Percentiles rank a stretch among this genome's conserved stretches.
Evolutionary conservation across 2,888 invertebrate genomes (phyloP).

Genomic region (Uropetala carovei): DNA sequence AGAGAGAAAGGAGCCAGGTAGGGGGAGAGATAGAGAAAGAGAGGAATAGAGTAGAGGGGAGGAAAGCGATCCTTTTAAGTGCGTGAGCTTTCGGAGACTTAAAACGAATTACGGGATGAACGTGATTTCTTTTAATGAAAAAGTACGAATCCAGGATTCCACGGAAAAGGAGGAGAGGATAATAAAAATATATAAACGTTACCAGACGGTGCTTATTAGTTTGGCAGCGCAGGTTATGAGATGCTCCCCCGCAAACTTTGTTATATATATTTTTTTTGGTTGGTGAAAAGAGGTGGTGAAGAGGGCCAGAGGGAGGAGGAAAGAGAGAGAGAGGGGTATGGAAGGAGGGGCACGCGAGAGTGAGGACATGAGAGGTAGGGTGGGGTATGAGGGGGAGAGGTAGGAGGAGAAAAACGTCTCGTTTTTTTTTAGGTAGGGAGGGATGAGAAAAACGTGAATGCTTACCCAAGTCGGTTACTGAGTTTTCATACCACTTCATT

Average conservation of each 20-base stretch:
- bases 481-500: slow-evolving; percentile 64
- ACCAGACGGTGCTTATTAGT: slow-evolving; percentile 31
- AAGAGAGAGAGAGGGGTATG: neutral
- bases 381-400: neutral
- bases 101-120: slow-evolving; percentile 55
- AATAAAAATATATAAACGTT: slow-evolving; percentile 2
- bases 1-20: neutral
- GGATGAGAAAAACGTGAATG: slow-evolving; percentile 20
- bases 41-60: neutral
- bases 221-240: neutral
- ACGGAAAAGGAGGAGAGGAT: neutral
- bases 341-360: neutral
- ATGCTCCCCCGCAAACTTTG: slow-evolving; percentile 6
- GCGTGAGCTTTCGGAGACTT: slow-evolving; percentile 30
- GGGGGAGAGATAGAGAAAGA: neutral
- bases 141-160: slow-evolving; percentile 2
- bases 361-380: neutral
- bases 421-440: slow-evolving; percentile 1
- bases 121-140: slow-evolving; percentile 61
- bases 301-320: neutral
- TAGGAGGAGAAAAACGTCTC: slow-evolving; percentile 37
- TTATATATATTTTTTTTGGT: slow-evolving; percentile 4
- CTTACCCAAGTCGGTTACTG: slow-evolving; percentile 64
- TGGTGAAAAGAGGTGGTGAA: neutral
- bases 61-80: neutral